These are phyloP conservation scores for Cerceris rybyensis DNA, from an alignment of 2,888 invertebrate species.

Conservation along the genomic window DNA sequence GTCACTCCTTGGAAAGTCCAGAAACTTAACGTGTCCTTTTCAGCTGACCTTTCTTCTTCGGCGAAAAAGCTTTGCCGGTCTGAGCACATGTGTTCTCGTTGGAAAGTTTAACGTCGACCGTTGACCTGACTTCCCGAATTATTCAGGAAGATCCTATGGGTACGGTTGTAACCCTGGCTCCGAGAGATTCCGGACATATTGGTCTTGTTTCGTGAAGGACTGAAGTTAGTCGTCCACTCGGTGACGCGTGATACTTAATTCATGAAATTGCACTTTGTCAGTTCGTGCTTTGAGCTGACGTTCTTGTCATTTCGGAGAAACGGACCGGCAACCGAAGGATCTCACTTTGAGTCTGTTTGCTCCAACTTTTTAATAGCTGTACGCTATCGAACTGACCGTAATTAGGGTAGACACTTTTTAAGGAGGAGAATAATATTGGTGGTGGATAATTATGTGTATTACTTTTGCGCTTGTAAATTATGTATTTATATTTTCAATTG, in stretches of 20 bases:
- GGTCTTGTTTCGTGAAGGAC: conserved; percentile 31
- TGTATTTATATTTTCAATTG: too few species aligned
- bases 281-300: conserved; percentile 9
- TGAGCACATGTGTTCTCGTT: conserved; percentile 36
- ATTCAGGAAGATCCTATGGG: conserved; percentile 47
- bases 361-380: too few species aligned
- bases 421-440: too few species aligned
- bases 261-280: conserved; percentile 31
- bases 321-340: too few species aligned
- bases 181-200: conserved; percentile 29
- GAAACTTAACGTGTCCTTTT: conserved; percentile 43
- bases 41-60: conserved; percentile 57
- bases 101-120: conserved; percentile 46
- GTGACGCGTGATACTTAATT: conserved; percentile 44
- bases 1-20: conserved; percentile 44
- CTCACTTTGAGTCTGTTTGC: too few species aligned
- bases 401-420: too few species aligned
- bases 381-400: too few species aligned
- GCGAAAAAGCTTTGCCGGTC: conserved; percentile 25
- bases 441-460: too few species aligned
- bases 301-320: conserved; percentile 9
- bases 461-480: too few species aligned
- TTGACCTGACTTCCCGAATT: conserved; percentile 52
- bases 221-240: conserved; percentile 16
- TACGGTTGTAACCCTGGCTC: not conserved